Conservation (phyloP, 2,113 vertebrate species). For the Peromyscus leucopus region DNA sequence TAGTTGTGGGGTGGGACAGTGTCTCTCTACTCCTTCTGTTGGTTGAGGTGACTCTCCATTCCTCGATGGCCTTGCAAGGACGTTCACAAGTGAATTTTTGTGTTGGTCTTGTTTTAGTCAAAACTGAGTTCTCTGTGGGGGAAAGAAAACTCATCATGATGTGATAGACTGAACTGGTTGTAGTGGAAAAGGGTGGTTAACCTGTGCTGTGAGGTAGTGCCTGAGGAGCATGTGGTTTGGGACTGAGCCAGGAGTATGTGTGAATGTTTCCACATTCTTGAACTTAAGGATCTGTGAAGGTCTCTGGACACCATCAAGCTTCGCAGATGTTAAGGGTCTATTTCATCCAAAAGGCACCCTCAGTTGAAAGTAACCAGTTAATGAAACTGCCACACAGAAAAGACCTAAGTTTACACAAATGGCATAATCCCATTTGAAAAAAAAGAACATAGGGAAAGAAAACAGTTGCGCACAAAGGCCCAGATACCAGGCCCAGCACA, state of each 20-base stretch:
- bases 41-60: background rate
- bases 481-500: background rate
- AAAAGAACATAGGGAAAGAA: slow-evolving; percentile 1
- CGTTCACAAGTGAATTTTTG: background rate
- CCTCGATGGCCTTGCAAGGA: background rate
- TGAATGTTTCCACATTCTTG: background rate
- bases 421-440: slow-evolving; percentile 33
- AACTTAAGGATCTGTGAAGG: slow-evolving; percentile 30
- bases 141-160: slow-evolving; percentile 30
- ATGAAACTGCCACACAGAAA: slow-evolving; percentile 21
- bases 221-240: slow-evolving; percentile 51
- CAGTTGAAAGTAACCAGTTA: slow-evolving; percentile 47
- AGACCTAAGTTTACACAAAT: slow-evolving; percentile 43
- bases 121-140: slow-evolving; percentile 32
- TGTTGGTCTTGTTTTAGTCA: background rate
- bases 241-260: slow-evolving; percentile 37
- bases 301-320: slow-evolving; percentile 33
- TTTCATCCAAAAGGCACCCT: background rate
- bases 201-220: background rate
- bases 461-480: background rate
- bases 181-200: slow-evolving; percentile 58
- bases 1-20: background rate
- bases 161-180: slow-evolving; percentile 63
- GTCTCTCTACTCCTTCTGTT: background rate
- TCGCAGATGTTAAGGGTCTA: slow-evolving; percentile 29